Evolutionary conservation across 2,113 vertebrate genomes (phyloP).

Genomic region (Myrmecophaga tridactyla): DNA sequence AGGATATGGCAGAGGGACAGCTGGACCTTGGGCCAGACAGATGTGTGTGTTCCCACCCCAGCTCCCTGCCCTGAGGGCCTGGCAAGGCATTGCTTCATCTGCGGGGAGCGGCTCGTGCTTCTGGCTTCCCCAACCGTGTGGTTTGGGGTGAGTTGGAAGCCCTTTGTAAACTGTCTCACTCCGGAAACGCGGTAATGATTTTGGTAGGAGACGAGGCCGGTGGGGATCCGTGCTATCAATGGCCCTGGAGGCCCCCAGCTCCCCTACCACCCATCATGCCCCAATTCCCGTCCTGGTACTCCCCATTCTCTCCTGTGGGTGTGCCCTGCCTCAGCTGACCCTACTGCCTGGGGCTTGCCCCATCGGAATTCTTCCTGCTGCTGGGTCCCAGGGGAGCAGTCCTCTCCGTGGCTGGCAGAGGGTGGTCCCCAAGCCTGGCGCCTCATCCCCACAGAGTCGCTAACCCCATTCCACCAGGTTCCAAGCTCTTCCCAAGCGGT

Average conservation of each 20-base stretch:
- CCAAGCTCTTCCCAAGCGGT: conserved; percentile 66
- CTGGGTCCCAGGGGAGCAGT: not conserved
- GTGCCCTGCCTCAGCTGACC: not conserved
- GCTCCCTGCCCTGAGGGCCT: no score
- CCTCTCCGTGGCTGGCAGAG: not conserved
- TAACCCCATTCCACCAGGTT: conserved; percentile 61
- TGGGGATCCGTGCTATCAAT: not conserved
- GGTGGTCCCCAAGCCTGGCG: not conserved
- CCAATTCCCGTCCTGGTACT: rapidly evolving
- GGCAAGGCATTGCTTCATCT: not conserved
- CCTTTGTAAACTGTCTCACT: not conserved
- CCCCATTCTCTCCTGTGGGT: not conserved
- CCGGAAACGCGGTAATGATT: not conserved
- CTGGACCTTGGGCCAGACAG: not conserved
- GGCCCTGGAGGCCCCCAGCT: not conserved
- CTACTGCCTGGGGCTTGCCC: not conserved
- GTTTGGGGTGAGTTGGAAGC: not conserved
- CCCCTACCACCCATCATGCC: rapidly evolving
- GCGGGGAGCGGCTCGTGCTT: not conserved
- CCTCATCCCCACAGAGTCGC: conserved; percentile 41
- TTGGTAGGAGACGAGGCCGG: not conserved
- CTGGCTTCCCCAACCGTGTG: not conserved
- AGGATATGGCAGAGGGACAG: not conserved
- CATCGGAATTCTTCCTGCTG: not conserved
- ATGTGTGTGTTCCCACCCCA: not conserved